Evolutionary conservation across 2,113 vertebrate species (phyloP), one percentile per base, ranked within the genome.

Genomic region (Oncorhynchus kisutch): DNA sequence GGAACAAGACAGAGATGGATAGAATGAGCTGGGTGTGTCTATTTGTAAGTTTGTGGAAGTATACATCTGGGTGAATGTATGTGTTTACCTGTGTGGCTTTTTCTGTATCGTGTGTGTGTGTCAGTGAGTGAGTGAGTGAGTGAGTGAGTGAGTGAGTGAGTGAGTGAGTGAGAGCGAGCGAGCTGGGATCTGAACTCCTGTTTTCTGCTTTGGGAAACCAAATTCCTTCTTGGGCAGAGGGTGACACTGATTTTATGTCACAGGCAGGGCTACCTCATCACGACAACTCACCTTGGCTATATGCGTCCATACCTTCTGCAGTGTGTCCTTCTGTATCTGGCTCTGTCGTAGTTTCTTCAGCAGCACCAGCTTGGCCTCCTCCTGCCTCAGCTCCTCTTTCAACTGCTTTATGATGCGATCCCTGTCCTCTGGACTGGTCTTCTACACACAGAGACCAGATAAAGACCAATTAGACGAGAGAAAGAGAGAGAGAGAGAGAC

Each of bases 351-450:
- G 85, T 73, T 99, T 99, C 85, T 99, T 99, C 83, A 99, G 87
- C 67, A 99, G 84, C 59, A 98, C 96, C 2, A 99, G 92, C 59
- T 97, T 98, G n/a, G 97, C 97, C 88, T 99, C 97, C 84, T 99
- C 97, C 73, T 98, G 88, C 78, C 97, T 83, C 76, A 99, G 88
- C 87, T 99, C 97, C 79, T 98, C 96, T 82, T 96, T 96, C 51
- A 99, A 93, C 68, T 95, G 96, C 83, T 96, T 96, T 62, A 99
- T 97, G 90, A 98, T 93, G 5, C 87, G 88, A 80, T 95, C 95
- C 34, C 97, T 91, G 75, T 98, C 95, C 59, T 93, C 94, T 0
- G 96, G 95, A 76, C 94, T 97, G 87, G 96, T 97, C 79, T 94
- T 96, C 97, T 98, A 85, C 67, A 77, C 64, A 12, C 75, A 20